Conservation (phyloP, 1,140 invertebrate genomes). For the Cardiocondyla obscurior region DNA sequence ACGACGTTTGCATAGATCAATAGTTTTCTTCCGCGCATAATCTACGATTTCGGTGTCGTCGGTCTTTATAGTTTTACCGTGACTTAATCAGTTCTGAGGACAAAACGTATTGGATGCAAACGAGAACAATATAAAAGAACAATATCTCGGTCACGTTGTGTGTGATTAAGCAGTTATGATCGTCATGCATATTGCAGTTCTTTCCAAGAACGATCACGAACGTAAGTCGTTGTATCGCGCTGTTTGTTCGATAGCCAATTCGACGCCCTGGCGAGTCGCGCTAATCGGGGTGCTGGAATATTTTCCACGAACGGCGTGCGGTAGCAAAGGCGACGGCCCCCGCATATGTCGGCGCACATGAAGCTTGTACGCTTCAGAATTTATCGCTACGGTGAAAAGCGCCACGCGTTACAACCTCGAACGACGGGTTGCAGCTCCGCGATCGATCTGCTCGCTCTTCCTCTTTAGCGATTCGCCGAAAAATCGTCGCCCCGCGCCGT, state of each 20-base stretch:
- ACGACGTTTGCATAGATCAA: not conserved
- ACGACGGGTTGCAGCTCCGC: slow-evolving; percentile 37
- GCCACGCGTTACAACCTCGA: slow-evolving; percentile 20
- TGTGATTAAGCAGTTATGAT: not conserved
- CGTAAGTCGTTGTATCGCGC: slow-evolving; percentile 57
- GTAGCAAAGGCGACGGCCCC: not conserved
- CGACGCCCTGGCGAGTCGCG: slow-evolving; percentile 67
- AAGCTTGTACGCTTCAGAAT: slow-evolving; percentile 54
- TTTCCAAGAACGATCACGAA: slow-evolving; percentile 13
- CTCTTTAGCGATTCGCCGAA: slow-evolving; percentile 22
- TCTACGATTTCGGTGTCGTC: not conserved
- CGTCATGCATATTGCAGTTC: not conserved
- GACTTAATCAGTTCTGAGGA: not conserved
- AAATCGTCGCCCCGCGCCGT: slow-evolving; percentile 20
- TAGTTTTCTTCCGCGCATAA: not conserved
- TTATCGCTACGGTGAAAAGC: slow-evolving; percentile 65
- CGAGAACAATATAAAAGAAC: not conserved
- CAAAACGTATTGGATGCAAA: not conserved
- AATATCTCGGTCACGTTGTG: not conserved
- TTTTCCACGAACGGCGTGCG: slow-evolving; percentile 62
- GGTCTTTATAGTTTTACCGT: not conserved
- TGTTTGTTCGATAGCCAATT: slow-evolving; percentile 79
- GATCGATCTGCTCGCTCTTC: slow-evolving; percentile 62
- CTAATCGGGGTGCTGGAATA: slow-evolving; percentile 72
- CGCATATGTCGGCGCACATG: slow-evolving; percentile 7